Evolutionary conservation across 2,113 vertebrate species (phyloP).

Genomic region (Cyanocitta stelleri): DNA sequence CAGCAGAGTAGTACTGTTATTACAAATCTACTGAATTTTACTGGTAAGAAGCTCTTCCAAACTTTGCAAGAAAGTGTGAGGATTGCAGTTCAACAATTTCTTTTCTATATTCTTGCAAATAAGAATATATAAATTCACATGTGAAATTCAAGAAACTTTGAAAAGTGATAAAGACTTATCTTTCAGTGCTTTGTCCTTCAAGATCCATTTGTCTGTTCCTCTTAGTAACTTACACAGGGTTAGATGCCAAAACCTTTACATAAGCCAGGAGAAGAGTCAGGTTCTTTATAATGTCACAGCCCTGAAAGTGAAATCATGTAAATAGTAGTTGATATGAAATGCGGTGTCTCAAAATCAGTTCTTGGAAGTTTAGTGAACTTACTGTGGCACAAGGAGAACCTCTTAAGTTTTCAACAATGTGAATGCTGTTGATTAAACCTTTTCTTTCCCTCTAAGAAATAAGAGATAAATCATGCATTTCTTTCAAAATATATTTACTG

Average conservation of each 20-base stretch:
- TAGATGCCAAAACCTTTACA: neutral
- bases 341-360: neutral
- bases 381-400: neutral
- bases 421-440: neutral
- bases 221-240: neutral
- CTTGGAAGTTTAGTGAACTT: neutral
- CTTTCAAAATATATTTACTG: neutral
- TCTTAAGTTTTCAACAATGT: neutral
- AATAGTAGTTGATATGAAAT: neutral
- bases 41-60: neutral
- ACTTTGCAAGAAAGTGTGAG: neutral
- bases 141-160: neutral
- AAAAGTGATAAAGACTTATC: neutral
- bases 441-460: neutral
- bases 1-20: neutral
- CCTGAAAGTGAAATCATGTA: accelerated
- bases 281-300: neutral
- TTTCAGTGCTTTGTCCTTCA: neutral
- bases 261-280: neutral
- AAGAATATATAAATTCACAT: neutral
- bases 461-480: neutral
- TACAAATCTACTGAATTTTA: neutral
- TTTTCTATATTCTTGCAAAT: neutral
- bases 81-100: neutral
- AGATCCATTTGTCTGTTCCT: neutral